Evolutionary conservation across 2,113 vertebrate genomes (phyloP).

Genomic region (Pterophyllum scalare): DNA sequence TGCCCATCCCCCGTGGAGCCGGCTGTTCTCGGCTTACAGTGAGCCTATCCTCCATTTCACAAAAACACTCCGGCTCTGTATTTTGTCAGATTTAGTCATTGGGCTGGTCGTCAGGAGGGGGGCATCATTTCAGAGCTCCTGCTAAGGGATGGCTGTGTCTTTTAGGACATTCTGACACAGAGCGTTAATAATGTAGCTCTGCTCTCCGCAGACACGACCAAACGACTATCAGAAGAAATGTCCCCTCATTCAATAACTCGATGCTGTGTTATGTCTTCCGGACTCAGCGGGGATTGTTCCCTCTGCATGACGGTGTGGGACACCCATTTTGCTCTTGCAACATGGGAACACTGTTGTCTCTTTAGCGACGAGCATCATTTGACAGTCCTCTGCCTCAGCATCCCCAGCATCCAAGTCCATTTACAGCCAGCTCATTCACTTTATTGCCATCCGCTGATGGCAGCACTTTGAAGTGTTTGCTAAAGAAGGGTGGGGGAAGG

Average conservation of each 20-base stretch:
- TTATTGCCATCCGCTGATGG: constrained; percentile 71
- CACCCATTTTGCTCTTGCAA: constrained; percentile 36
- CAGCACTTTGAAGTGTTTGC: constrained; percentile 72
- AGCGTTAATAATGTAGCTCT: constrained; percentile 55
- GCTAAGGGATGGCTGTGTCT: constrained; percentile 62
- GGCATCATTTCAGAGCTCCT: constrained; percentile 63
- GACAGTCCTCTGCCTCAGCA: constrained; percentile 64
- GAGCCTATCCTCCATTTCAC: constrained; percentile 45
- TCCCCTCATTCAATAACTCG: constrained; percentile 32
- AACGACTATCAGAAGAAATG: constrained; percentile 57
- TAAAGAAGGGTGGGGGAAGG: constrained; percentile 11
- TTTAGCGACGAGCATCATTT: constrained; percentile 61
- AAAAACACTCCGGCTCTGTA: constrained; percentile 34
- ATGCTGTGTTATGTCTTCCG: constrained; percentile 1
- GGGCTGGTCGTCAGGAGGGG: constrained; percentile 34
- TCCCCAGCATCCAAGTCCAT: constrained; percentile 51
- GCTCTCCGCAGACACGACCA: constrained; percentile 49
- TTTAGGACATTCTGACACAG: constrained; percentile 51
- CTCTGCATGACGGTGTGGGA: constrained; percentile 3
- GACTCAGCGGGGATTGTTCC: neutral
- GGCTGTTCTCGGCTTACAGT: constrained; percentile 31
- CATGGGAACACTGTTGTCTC: constrained; percentile 46
- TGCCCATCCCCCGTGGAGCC: constrained; percentile 18
- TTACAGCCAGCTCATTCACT: constrained; percentile 64
- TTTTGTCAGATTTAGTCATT: constrained; percentile 57